Evolutionary conservation across 2,113 vertebrate genomes (phyloP), one percentile per base, ranked within the genome.

Genomic region (Synchiropus splendidus): DNA sequence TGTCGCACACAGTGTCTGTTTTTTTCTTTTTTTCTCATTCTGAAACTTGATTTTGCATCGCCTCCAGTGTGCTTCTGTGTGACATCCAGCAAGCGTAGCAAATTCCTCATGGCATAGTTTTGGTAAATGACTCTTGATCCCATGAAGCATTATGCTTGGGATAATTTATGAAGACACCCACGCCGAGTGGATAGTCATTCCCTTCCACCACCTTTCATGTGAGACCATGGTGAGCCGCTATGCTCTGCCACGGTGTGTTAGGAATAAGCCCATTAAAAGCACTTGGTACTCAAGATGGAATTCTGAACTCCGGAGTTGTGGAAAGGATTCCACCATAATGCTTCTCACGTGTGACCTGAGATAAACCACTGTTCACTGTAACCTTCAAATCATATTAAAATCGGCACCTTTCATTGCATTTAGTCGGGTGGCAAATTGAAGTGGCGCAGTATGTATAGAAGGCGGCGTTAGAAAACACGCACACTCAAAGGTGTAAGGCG

Each of bases 131-230:
- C 70, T 78, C 67, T 76, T 72, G 70, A 81, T 82, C 71, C 67
- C 45, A 13, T 64, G 54, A 73, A 71, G 37, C 61, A 71, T 75
- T 75, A 66, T 77, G 72, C 47, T 54, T 55, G 60, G 48, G 62
- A 54, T 86, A 74, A 82, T 82, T 82, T 73, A 78, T 74, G 70
- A 75, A 70, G 75, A 81, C 84, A 80, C 78, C 80, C 78, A 83
- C 82, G 79, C 64, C 71, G 60, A 71, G 63, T 48, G 74, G 61
- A 77, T 70, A 81, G 70, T 77, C 63, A 70, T 75, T 79, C 68
- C 57, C 56, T 64, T 74, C 68, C 82, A 65, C 63, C 70, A 79
- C 70, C 75, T 79, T 81, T 82, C 82, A 77, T 80, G 78, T 76
- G 36, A 75, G 70, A 66, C 61, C 69, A 54, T 59, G 70, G 73